Conservation (phyloP, 2,888 invertebrate species). For the Platycnemis pennipes region DNA sequence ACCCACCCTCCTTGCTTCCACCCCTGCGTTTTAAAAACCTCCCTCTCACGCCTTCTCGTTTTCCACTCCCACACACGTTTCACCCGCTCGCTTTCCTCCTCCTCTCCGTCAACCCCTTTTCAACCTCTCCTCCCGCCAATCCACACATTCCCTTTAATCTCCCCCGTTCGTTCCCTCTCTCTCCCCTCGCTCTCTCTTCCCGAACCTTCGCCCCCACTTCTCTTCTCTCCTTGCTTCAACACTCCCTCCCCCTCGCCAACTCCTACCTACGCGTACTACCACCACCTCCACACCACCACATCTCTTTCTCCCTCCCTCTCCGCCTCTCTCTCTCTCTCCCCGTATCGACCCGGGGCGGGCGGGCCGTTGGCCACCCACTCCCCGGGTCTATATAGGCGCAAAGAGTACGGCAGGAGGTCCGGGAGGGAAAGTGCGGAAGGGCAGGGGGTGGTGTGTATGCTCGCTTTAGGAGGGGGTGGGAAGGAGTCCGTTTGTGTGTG, state of each 20-base stretch:
- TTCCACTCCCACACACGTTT: neutral
- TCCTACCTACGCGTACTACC: conserved; percentile 1
- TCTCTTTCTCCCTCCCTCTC: neutral
- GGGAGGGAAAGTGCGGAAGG: neutral
- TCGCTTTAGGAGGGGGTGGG: neutral
- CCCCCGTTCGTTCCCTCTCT: neutral
- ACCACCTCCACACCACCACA: neutral
- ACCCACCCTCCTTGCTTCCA: neutral
- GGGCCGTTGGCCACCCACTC: neutral
- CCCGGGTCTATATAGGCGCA: conserved; percentile 26
- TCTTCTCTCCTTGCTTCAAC: neutral
- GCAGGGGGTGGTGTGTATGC: neutral
- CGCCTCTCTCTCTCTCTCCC: neutral
- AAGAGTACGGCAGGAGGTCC: neutral
- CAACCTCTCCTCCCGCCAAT: neutral
- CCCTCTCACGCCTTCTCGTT: neutral
- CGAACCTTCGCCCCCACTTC: neutral
- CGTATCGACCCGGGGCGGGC: neutral
- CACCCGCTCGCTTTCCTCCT: neutral
- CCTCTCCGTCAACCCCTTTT: neutral
- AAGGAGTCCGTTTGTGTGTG: neutral
- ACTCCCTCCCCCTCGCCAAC: neutral
- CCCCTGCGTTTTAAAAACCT: neutral
- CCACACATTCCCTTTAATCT: conserved; percentile 28
- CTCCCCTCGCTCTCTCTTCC: neutral